Conservation (phyloP, 2,797 vertebrate genomes). For the Coregonus suidteri region DNA sequence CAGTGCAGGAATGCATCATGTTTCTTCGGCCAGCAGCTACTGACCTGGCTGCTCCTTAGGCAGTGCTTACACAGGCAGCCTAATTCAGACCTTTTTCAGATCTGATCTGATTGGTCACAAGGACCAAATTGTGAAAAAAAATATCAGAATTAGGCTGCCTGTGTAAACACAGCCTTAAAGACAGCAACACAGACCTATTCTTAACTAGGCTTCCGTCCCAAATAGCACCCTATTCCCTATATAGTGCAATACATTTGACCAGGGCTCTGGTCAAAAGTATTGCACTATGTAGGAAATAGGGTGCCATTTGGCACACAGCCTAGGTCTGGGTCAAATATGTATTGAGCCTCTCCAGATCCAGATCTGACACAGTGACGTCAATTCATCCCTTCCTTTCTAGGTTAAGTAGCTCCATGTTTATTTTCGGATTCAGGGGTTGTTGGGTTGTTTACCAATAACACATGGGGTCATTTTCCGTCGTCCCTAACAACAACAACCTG, state of each 20-base stretch:
- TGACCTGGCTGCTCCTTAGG: conserved; percentile 31
- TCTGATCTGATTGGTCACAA: too few species aligned
- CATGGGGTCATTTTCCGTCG: conserved; percentile 22
- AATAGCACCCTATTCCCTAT: too few species aligned
- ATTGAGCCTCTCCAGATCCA: conserved; percentile 37
- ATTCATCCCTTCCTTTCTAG: conserved; percentile 45
- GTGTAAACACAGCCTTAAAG: conserved; percentile 45
- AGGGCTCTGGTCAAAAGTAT: too few species aligned
- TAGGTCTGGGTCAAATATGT: conserved; percentile 40
- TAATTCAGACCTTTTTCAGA: too few species aligned
- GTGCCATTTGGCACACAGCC: background rate
- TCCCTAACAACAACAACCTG: conserved; percentile 16
- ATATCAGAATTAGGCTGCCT: too few species aligned
- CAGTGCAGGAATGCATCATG: conserved; percentile 58
- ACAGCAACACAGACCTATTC: conserved; percentile 53
- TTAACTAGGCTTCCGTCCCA: conserved; percentile 19
- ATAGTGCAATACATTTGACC: too few species aligned
- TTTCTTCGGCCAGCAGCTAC: conserved; percentile 37
- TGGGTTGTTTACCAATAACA: conserved; percentile 41
- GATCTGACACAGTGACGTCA: conserved; percentile 49
- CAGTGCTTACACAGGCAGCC: too few species aligned
- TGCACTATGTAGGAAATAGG: too few species aligned
- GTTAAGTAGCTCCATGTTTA: conserved; percentile 46
- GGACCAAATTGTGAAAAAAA: too few species aligned
- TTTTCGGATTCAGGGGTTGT: conserved; percentile 51